phyloP scores from a whole-genome alignment of 2,113 vertebrate genomes.

The Engystomops pustulosus region DNA sequence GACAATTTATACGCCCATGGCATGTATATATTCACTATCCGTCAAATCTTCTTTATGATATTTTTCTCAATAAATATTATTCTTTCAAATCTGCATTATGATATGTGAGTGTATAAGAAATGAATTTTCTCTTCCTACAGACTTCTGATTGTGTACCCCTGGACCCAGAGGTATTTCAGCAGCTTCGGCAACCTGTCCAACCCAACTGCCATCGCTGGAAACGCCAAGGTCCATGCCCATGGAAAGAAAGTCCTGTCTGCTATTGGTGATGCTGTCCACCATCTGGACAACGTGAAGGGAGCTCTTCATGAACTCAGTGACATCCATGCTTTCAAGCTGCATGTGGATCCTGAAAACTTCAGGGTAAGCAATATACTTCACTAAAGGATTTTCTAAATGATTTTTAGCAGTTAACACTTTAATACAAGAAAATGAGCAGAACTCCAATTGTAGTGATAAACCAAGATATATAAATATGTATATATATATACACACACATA shows the following conservation, averaged over 20 bases:
- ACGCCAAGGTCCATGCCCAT: constrained; percentile 64
- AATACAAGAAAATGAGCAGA: no score
- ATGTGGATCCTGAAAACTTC: constrained; percentile 75
- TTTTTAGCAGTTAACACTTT: no score
- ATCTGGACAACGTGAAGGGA: constrained; percentile 77
- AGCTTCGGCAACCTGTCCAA: constrained; percentile 61
- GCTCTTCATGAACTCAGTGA: constrained; percentile 68
- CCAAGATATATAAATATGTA: no score
- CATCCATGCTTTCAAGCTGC: constrained; percentile 74
- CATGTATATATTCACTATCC: no score
- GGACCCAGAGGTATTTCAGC: constrained; percentile 73
- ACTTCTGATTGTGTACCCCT: constrained; percentile 68
- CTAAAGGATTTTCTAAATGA: no score
- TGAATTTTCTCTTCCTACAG: constrained; percentile 20
- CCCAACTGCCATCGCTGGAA: constrained; percentile 54
- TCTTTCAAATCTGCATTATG: background rate
- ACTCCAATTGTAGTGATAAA: no score
- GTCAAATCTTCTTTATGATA: no score
- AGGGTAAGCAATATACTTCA: constrained; percentile 37
- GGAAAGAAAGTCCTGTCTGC: constrained; percentile 65
- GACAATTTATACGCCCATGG: no score
- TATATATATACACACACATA: no score
- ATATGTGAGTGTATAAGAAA: background rate
- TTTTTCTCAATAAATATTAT: background rate
- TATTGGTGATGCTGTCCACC: constrained; percentile 76